Evolutionary conservation across 2,113 vertebrate species (phyloP).

Genomic region (Motacilla alba): DNA sequence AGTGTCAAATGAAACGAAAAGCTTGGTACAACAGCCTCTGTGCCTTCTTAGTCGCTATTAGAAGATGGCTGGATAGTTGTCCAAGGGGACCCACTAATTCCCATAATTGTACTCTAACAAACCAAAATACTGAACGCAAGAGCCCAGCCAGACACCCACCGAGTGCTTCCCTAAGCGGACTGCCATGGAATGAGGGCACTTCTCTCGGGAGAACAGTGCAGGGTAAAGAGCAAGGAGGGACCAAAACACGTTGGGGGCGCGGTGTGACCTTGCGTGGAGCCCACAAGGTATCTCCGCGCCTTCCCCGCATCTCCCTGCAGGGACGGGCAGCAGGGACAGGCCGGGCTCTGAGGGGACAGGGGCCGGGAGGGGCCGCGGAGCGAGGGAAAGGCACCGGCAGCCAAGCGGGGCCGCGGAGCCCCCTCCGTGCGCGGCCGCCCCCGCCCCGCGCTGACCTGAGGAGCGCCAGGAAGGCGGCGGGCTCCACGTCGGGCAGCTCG

Average conservation of each 20-base stretch:
- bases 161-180: not conserved
- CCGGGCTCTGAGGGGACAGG: rapidly evolving
- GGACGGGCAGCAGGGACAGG: not conserved
- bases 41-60: not conserved
- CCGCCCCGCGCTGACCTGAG: conserved; percentile 76
- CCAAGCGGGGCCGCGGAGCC: not conserved
- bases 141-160: not conserved
- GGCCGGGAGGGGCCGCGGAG: not conserved
- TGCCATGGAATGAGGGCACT: not conserved
- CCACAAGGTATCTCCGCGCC: not conserved
- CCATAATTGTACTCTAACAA: not conserved
- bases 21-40: not conserved
- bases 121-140: not conserved
- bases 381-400: not conserved
- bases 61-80: not conserved
- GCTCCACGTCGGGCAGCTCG: conserved; percentile 92
- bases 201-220: not conserved
- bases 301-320: not conserved
- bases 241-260: rapidly evolving
- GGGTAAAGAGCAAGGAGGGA: not conserved
- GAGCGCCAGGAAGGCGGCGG: conserved; percentile 88
- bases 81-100: not conserved
- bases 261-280: not conserved
- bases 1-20: not conserved
- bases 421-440: not conserved